Evolutionary conservation across 2,888 invertebrate genomes (phyloP).

Genomic region (Tuta absoluta): DNA sequence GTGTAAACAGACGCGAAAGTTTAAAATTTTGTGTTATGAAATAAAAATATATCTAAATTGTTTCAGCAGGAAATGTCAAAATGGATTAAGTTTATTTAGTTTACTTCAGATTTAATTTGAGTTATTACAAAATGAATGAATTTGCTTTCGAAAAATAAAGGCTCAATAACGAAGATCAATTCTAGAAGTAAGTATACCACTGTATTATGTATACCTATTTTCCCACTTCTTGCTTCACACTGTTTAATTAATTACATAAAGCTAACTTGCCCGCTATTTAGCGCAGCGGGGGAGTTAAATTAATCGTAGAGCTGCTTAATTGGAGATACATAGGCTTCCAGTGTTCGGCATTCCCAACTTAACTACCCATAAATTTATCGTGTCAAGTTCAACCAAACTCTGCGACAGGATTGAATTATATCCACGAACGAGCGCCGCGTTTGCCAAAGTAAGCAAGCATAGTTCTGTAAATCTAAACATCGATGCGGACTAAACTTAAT

Average conservation of each 20-base stretch:
- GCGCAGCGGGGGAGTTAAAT: conserved; percentile 36
- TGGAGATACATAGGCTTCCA: conserved; percentile 49
- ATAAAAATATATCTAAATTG: no score
- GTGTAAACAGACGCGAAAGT: no score
- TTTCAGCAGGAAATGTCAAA: no score
- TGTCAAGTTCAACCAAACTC: conserved; percentile 47
- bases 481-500: conserved; percentile 11
- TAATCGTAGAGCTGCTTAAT: conserved; percentile 50
- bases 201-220: not conserved
- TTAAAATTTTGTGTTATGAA: no score
- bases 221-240: not conserved
- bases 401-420: conserved; percentile 45
- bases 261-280: conserved; percentile 3
- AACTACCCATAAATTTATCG: conserved; percentile 55
- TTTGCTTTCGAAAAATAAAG: no score
- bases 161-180: no score
- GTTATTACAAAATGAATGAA: no score
- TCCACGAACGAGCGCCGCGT: conserved; percentile 29
- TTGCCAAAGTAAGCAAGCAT: conserved; percentile 14
- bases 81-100: no score
- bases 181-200: no score
- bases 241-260: conserved; percentile 3
- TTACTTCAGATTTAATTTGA: no score
- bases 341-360: conserved; percentile 49
- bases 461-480: conserved; percentile 16